A percentile compares a stretch with the other conserved stretches of the same genome.
These are phyloP conservation scores for Sylvia atricapilla DNA, from an alignment of 2,113 vertebrate species.

Conservation along the genomic window DNA sequence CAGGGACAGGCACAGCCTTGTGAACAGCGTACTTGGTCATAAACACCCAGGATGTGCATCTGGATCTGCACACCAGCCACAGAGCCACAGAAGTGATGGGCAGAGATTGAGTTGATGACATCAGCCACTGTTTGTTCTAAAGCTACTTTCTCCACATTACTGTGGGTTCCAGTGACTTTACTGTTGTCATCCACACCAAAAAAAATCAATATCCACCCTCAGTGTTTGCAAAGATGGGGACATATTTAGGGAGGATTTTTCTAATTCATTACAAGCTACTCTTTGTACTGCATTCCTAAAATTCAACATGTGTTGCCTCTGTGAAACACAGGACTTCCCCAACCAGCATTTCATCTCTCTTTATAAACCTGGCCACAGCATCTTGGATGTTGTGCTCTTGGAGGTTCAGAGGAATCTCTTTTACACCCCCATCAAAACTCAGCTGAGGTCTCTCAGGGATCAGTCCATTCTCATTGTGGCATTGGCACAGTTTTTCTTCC, in stretches of 20 bases:
- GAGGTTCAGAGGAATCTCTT: neutral
- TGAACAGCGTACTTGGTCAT: neutral
- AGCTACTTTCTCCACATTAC: neutral
- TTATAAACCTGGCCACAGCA: neutral
- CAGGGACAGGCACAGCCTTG: neutral
- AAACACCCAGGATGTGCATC: conserved; percentile 5
- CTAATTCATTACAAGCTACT: conserved; percentile 1
- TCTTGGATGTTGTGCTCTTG: neutral
- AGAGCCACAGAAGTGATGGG: neutral
- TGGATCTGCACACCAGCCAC: neutral
- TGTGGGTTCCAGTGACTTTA: conserved; percentile 31
- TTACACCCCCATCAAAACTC: neutral
- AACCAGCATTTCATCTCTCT: neutral
- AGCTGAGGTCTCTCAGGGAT: neutral
- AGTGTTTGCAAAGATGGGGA: conserved; percentile 64
- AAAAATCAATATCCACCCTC: conserved; percentile 44
- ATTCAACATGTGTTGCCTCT: conserved; percentile 40
- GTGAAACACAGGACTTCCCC: conserved; percentile 51
- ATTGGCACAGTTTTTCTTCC: neutral
- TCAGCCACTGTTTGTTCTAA: neutral
- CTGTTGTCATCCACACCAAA: conserved; percentile 40
- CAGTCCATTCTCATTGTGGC: neutral
- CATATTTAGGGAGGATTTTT: conserved; percentile 35
- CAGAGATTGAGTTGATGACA: neutral
- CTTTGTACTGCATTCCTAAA: neutral